Base-by-base conservation (phyloP, 2,888 invertebrate genomes). In the Drosophila diplacantha region DNA sequence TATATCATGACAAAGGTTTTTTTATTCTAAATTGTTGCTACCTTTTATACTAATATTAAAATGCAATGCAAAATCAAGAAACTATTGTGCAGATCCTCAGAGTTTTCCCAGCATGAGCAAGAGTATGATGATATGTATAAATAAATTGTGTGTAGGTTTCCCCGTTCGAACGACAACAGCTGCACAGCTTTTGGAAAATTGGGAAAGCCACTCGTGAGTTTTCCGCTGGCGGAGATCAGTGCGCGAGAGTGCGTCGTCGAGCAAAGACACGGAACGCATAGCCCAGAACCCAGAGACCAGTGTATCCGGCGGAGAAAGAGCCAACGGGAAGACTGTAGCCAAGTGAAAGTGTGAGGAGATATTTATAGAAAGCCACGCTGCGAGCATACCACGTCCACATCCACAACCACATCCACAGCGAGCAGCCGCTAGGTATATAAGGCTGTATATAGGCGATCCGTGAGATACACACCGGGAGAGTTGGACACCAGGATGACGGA, bases 181-280 rank as follows among this genome's bases (percentile, higher is more conserved):
- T 82, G 84, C 72, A 66, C 29, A 69, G 58, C 65, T 63, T 80
- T 76, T 81, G 84, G 80, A 84, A 81, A 81, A 80, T 58, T 63
- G 50, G 63, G 71, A 75, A 72, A 66, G 55, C 57, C 41, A 52
- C 37, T 59, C 18, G 58, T 32, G 39, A 35, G 60, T 63, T 67
- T 66, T 49, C 59, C 47, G 18, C 41, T 61, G 56, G 31, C 53
- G 34, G 53, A 54, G 74, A 73, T 84, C 85, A 85, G 85, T 85
- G 57, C 57, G 73, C 76, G 85, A 85, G 85, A 83, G 85, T 81
- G 83, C 81, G 84, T 84, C 68, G 84, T 72, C 78, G 72, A 82
- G 84, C 73, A 55, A 74, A 61, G 83, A 60, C 58, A 60, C 60
- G 47, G 39, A 39, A 56, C 53, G 49, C 54, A 54, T 26, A 22